phyloP scores from a whole-genome alignment of 2,888 invertebrate genomes.

The Eurytoma californica region DNA sequence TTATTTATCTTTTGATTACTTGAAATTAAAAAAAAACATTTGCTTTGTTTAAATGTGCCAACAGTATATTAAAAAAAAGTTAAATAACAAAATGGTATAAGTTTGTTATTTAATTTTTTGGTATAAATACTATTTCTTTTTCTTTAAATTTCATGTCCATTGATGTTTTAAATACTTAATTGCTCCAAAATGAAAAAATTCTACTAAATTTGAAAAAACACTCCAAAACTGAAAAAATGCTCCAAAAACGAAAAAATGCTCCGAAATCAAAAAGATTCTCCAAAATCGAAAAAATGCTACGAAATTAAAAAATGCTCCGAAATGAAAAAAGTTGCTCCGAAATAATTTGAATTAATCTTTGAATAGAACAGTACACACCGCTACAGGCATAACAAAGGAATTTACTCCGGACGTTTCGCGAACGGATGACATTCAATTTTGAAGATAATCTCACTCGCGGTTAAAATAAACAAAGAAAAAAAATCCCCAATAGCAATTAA shows the following conservation, averaged over 20 bases:
- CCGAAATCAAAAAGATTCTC: not conserved
- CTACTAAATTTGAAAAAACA: too few relatives aligned
- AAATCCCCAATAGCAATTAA: too few relatives aligned
- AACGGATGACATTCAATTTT: constrained; percentile 2
- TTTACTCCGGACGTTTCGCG: not conserved
- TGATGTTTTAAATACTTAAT: too few relatives aligned
- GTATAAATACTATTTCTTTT: too few relatives aligned
- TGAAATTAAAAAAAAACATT: not conserved
- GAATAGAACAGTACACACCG: not conserved
- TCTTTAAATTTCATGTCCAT: too few relatives aligned
- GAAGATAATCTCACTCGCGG: not conserved
- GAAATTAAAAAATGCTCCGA: not conserved
- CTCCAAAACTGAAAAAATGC: not conserved
- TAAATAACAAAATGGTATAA: too few relatives aligned
- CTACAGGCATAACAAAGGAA: constrained; percentile 3
- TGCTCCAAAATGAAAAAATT: not conserved
- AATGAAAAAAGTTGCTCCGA: not conserved
- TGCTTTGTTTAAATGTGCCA: too few relatives aligned
- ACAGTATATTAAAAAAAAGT: too few relatives aligned
- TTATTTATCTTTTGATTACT: not conserved
- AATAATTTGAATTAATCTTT: not conserved
- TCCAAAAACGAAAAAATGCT: not conserved
- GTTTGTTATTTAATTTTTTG: too few relatives aligned
- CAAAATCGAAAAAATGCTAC: not conserved
- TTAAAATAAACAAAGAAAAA: too few relatives aligned